Evolutionary conservation across 2,113 vertebrate genomes (phyloP).

Genomic region (Pelvicachromis taeniatus): DNA sequence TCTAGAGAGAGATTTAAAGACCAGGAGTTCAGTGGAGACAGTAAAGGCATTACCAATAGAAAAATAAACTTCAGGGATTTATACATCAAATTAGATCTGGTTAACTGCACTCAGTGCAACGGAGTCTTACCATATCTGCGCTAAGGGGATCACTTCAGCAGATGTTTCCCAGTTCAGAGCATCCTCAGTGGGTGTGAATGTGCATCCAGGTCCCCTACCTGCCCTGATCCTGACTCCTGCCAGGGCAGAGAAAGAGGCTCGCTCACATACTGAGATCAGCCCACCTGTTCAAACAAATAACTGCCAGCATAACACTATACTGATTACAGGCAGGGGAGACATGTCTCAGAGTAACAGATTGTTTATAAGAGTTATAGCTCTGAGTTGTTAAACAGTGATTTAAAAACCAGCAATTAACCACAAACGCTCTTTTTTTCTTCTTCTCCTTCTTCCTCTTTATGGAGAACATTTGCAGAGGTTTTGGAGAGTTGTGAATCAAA

Average conservation of each 20-base stretch:
- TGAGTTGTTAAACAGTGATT: neutral
- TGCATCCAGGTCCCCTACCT: conserved; percentile 62
- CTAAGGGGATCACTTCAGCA: conserved; percentile 48
- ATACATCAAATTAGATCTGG: neutral
- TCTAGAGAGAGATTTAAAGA: conserved; percentile 25
- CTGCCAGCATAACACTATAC: conserved; percentile 52
- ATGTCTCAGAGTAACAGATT: neutral
- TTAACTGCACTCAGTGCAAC: neutral
- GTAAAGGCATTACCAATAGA: neutral
- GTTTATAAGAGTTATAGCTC: neutral
- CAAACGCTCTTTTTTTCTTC: neutral
- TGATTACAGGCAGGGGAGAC: neutral
- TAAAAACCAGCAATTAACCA: neutral
- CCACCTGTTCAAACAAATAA: conserved; percentile 67
- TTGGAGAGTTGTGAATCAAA: neutral
- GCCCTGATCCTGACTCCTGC: conserved; percentile 64
- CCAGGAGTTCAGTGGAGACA: neutral
- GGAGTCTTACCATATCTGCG: conserved; percentile 67
- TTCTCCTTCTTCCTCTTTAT: neutral
- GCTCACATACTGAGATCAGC: conserved; percentile 57
- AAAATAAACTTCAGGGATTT: neutral
- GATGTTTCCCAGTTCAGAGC: conserved; percentile 66
- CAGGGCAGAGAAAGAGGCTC: conserved; percentile 66
- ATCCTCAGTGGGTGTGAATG: conserved; percentile 53
- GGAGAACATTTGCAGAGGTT: neutral